phyloP scores from a whole-genome alignment of 2,888 invertebrate species.

The Habroteleia sp. region DNA sequence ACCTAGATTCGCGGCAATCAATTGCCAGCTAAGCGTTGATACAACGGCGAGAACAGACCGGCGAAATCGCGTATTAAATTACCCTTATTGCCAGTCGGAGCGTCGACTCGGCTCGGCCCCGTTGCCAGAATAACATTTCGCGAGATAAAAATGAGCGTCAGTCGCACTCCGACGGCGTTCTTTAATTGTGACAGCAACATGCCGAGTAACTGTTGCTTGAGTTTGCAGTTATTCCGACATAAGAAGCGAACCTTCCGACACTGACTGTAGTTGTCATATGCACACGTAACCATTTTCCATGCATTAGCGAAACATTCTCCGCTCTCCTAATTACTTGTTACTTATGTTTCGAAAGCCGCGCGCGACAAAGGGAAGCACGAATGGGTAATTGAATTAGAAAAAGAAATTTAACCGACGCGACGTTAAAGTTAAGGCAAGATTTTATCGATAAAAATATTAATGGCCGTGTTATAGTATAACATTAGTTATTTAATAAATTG shows the following conservation, averaged over 20 bases:
- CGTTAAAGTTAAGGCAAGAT: too few relatives aligned
- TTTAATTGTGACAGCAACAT: constrained; percentile 32
- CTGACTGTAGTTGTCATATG: constrained; percentile 57
- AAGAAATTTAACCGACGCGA: too few relatives aligned
- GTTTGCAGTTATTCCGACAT: constrained; percentile 47
- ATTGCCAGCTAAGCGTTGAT: constrained; percentile 40
- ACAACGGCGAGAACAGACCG: constrained; percentile 30
- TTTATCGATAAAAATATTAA: too few relatives aligned
- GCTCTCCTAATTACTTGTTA: constrained; percentile 50
- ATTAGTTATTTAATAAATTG: too few relatives aligned
- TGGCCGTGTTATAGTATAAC: too few relatives aligned
- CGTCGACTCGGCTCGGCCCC: neutral
- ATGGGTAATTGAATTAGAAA: constrained; percentile 30
- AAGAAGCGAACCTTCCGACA: constrained; percentile 42
- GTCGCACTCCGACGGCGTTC: constrained; percentile 1
- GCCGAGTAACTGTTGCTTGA: constrained; percentile 37
- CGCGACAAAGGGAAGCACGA: neutral
- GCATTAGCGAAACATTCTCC: constrained; percentile 44
- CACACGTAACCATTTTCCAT: constrained; percentile 52
- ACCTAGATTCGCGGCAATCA: constrained; percentile 55
- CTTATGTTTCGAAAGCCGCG: constrained; percentile 35
- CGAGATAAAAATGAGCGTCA: constrained; percentile 18
- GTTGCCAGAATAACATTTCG: constrained; percentile 11
- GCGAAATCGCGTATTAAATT: constrained; percentile 45
- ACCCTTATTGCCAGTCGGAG: constrained; percentile 29